These are phyloP conservation scores for Drosophila repleta DNA, from an alignment of 1,140 invertebrate genomes.

Conservation along the genomic window DNA sequence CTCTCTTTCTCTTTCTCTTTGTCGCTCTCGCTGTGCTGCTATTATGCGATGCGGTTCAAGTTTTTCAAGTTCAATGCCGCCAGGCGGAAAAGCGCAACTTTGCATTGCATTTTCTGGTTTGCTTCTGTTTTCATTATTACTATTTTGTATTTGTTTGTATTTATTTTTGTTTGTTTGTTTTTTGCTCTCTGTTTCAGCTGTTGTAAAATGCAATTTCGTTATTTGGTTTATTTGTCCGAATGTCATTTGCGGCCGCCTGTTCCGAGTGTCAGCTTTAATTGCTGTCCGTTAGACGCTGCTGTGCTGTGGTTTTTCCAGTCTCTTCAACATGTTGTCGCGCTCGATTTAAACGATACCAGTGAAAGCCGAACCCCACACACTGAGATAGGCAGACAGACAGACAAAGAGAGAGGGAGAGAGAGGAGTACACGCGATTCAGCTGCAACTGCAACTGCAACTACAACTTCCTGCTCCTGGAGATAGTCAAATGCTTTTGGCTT, in stretches of 20 bases:
- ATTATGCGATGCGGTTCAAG: constrained; percentile 31
- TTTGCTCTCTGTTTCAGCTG: constrained; percentile 6
- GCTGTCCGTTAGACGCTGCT: constrained; percentile 46
- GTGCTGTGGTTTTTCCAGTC: constrained; percentile 75
- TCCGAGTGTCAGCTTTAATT: constrained; percentile 63
- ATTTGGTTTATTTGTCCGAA: constrained; percentile 60
- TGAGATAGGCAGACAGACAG: background rate
- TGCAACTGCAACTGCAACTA: too few species aligned
- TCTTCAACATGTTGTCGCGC: constrained; percentile 30
- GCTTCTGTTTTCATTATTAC: constrained; percentile 19
- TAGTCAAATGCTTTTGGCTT: background rate
- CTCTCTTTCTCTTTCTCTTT: constrained; percentile 3
- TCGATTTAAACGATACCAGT: constrained; percentile 61
- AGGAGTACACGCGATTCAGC: too few species aligned
- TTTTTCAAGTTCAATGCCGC: constrained; percentile 80
- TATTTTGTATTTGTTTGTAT: constrained; percentile 9
- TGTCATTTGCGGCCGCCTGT: constrained; percentile 18
- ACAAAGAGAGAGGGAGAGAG: background rate
- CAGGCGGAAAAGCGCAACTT: constrained; percentile 62
- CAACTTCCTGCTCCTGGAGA: constrained; percentile 28
- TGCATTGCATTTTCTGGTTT: constrained; percentile 29
- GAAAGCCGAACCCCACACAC: constrained; percentile 57
- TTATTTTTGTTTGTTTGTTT: background rate
- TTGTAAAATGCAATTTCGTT: constrained; percentile 77
- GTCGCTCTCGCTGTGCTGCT: background rate